Evolutionary conservation across 2,888 invertebrate species (phyloP).

Genomic region (Catonia carolina): DNA sequence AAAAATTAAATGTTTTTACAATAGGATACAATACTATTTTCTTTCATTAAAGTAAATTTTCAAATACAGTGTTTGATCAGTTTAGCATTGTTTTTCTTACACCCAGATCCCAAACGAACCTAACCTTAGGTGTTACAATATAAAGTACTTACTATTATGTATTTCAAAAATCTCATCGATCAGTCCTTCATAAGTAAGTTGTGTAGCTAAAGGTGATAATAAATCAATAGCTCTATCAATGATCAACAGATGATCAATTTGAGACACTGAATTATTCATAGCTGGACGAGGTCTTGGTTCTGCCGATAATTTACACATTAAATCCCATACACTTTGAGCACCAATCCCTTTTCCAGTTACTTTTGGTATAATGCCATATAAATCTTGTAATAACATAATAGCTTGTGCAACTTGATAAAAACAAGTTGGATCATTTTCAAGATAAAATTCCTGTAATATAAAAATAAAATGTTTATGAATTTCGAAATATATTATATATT

Average conservation of each 20-base stretch:
- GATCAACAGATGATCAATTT: conserved; percentile 83
- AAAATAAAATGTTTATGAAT: conserved; percentile 12
- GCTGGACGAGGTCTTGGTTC: conserved; percentile 43
- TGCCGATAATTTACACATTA: conserved; percentile 64
- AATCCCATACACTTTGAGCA: conserved; percentile 83
- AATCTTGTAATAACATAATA: conserved; percentile 72
- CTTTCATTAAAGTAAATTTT: too few species aligned
- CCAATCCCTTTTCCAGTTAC: conserved; percentile 85
- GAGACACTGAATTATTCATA: conserved; percentile 44
- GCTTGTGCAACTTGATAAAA: conserved; percentile 84
- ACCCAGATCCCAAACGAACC: too few species aligned
- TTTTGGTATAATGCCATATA: conserved; percentile 83
- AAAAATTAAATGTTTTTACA: too few species aligned
- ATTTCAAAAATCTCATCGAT: conserved; percentile 94
- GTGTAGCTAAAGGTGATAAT: conserved; percentile 85
- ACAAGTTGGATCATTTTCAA: conserved; percentile 85
- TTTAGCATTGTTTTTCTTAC: too few species aligned
- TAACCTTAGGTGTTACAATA: too few species aligned
- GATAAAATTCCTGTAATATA: conserved; percentile 59
- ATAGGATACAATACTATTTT: too few species aligned
- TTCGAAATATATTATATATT: too few species aligned
- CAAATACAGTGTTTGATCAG: too few species aligned
- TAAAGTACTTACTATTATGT: conserved; percentile 51
- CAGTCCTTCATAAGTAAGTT: conserved; percentile 94
- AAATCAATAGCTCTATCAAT: conserved; percentile 89